Base-by-base conservation (phyloP, 1,140 invertebrate genomes). In the Babylonia areolata region DNA sequence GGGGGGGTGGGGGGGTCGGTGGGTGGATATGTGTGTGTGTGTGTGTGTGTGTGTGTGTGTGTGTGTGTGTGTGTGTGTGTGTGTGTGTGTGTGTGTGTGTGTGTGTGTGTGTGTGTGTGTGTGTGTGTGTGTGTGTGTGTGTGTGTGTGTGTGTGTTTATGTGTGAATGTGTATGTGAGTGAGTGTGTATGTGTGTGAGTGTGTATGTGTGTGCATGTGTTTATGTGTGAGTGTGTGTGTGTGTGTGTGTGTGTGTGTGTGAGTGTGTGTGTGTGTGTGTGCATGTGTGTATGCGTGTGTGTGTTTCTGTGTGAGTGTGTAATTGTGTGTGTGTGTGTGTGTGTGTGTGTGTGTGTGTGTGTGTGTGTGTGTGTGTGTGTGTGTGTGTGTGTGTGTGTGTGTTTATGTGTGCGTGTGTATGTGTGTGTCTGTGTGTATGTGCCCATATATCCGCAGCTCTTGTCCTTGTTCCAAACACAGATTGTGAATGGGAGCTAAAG, bases 61-160 rank as follows among this genome's bases (percentile, higher is more conserved):
- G 64, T 71, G 64, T 71, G 64, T 71, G 64, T 71, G 64, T 71
- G 64, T 71, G 64, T 71, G 64, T 71, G 64, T 71, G 42, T 46
- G 42, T 46, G 42, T 46, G 42, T 46, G 42, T 46, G 42, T 78
- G 37, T 78, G 39, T 78, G 77, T 31, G 39, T 31, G 37, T 78
- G 77, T 78, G 17, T 78, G 77, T 78, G 77, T 78, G 77, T 46
- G 77, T 78, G 77, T 46, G 77, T 78, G 77, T 46, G 77, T 78
- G 37, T 28, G 31, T 77, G 73, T 77, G 12, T 77, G 12, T 35
- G 12, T 77, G 73, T 42, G 77, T 78, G 77, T 42, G 77, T 42
- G 77, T 42, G 77, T 42, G 77, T 42, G 77, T 78, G 77, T 78
- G 77, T 78, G 77, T 78, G 77, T 78, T 37, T 78, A 39, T 80